Conservation (phyloP, 1,140 invertebrate genomes). For the Diachasmimorpha longicaudata region DNA sequence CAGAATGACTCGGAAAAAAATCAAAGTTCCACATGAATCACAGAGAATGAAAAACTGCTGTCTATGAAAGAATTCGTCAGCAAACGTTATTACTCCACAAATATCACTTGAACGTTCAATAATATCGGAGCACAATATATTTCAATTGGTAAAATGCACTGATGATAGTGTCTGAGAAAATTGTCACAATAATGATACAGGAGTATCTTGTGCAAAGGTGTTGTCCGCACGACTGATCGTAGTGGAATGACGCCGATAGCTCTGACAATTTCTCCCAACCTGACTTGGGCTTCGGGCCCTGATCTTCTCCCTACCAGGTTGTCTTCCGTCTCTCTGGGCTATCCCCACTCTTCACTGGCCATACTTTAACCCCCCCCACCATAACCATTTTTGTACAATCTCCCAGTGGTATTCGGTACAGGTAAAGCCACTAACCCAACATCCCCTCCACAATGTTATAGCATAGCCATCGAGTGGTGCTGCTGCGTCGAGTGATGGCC, state of each 20-base stretch:
- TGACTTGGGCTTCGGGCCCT: constrained; percentile 26
- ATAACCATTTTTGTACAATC: background rate
- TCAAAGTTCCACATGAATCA: too few relatives aligned
- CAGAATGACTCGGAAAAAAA: too few relatives aligned
- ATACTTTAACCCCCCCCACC: background rate
- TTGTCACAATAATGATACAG: background rate
- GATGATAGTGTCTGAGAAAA: background rate
- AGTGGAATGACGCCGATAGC: constrained; percentile 37
- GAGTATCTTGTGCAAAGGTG: constrained; percentile 20
- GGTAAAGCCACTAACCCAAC: background rate
- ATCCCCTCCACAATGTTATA: background rate
- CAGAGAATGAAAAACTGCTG: too few relatives aligned
- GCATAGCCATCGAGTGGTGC: background rate
- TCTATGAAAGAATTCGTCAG: too few relatives aligned
- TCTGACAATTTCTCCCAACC: constrained; percentile 49
- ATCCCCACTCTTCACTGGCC: constrained; percentile 15
- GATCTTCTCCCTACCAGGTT: constrained; percentile 41
- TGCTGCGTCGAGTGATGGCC: background rate
- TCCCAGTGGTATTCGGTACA: background rate
- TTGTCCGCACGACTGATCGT: constrained; percentile 33
- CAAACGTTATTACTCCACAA: too few relatives aligned
- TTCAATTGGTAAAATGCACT: background rate
- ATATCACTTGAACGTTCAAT: too few relatives aligned
- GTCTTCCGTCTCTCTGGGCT: constrained; percentile 20
- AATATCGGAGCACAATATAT: too few relatives aligned